These are phyloP conservation scores for Dascillus cervinus DNA, from an alignment of 2,888 invertebrate genomes.

Conservation along the genomic window DNA sequence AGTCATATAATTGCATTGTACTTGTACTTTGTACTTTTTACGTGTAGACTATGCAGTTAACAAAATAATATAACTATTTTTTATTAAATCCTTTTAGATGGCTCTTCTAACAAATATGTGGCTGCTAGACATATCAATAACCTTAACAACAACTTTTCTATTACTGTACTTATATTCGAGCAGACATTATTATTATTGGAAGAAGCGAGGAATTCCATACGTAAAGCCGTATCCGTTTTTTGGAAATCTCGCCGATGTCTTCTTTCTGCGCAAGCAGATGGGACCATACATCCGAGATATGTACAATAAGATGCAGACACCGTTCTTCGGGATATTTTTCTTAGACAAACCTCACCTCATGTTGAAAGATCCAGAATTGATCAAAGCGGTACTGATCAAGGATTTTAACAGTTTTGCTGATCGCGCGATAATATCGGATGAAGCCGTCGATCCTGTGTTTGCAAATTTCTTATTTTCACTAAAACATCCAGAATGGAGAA, in stretches of 20 bases:
- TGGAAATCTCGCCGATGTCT: conserved; percentile 33
- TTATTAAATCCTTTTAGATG: too few species aligned
- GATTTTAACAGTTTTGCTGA: conserved; percentile 43
- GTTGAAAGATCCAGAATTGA: conserved; percentile 40
- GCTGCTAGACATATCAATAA: too few species aligned
- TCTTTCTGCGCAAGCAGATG: conserved; percentile 26
- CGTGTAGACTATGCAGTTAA: too few species aligned
- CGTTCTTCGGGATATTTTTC: conserved; percentile 40
- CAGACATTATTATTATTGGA: conserved; percentile 36
- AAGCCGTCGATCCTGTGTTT: conserved; percentile 36
- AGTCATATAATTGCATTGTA: too few species aligned
- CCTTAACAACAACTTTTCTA: too few species aligned
- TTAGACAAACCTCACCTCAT: conserved; percentile 41
- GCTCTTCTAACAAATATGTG: too few species aligned
- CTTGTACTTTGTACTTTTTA: too few species aligned
- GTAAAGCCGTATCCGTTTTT: conserved; percentile 31
- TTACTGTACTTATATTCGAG: too few species aligned
- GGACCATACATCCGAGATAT: conserved; percentile 25
- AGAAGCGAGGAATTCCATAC: conserved; percentile 30
- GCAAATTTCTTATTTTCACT: conserved; percentile 38
- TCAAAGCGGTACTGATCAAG: conserved; percentile 39
- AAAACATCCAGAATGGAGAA: conserved; percentile 45
- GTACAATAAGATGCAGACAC: conserved; percentile 24
- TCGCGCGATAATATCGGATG: conserved; percentile 38
- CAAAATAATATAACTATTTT: too few species aligned